Percentiles rank a stretch among this genome's conserved stretches.
Evolutionary conservation across 2,888 invertebrate genomes (phyloP).

Genomic region (Apomyelois bistriatella): DNA sequence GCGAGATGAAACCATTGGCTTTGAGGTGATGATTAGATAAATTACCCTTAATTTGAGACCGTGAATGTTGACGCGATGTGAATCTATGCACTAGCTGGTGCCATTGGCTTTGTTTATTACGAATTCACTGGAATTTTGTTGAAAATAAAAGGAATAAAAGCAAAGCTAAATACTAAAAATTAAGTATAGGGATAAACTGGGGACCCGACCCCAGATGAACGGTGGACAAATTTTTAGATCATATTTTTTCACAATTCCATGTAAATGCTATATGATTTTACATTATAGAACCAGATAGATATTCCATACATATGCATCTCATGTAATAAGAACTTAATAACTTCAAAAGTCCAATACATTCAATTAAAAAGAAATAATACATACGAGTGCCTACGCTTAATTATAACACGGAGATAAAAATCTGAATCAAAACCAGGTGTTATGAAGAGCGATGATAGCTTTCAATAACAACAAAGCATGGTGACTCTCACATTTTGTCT

Average conservation of each 20-base stretch:
- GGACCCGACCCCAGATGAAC: too few species aligned
- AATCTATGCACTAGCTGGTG: too few species aligned
- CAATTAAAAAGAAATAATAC: constrained; percentile 14
- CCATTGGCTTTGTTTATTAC: too few species aligned
- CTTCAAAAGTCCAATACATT: background rate
- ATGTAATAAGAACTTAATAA: background rate
- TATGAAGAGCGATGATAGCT: constrained; percentile 49
- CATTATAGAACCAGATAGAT: too few species aligned
- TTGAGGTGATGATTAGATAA: constrained; percentile 42
- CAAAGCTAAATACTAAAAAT: too few species aligned
- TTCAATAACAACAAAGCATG: constrained; percentile 56
- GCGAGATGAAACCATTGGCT: constrained; percentile 33
- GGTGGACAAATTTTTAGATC: too few species aligned
- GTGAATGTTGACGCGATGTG: constrained; percentile 26
- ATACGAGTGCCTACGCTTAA: constrained; percentile 31
- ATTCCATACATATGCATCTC: too few species aligned
- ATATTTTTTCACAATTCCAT: too few species aligned
- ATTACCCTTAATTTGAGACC: constrained; percentile 48
- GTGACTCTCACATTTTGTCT: constrained; percentile 63
- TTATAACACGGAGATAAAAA: constrained; percentile 60
- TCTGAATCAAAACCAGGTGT: constrained; percentile 65
- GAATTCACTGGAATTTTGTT: too few species aligned
- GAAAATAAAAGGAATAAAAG: too few species aligned
- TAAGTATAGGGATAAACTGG: too few species aligned
- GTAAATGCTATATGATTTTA: too few species aligned